Percentiles rank a stretch among this genome's conserved stretches.
Conservation (phyloP, 1,140 invertebrate genomes). For the Drosophila bocki region DNA sequence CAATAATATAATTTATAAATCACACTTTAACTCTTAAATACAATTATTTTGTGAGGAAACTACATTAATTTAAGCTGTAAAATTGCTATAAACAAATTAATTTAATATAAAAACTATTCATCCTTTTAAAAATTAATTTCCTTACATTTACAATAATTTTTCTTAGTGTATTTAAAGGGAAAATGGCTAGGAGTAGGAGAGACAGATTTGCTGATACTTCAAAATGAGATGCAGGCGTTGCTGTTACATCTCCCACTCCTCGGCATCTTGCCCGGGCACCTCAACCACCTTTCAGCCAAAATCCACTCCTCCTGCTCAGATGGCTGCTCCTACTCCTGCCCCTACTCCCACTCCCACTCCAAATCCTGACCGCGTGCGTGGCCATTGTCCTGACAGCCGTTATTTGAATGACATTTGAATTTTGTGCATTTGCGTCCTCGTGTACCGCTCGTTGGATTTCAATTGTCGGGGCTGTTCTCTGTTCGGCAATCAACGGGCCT, state of each 20-base stretch:
- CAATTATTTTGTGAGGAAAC: background rate
- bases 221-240: slow-evolving; percentile 77
- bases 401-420: slow-evolving; percentile 81
- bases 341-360: slow-evolving; percentile 9
- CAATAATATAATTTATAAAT: background rate
- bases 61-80: too few relatives aligned
- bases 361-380: slow-evolving; percentile 60
- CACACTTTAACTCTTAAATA: background rate
- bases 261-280: slow-evolving; percentile 6
- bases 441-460: slow-evolving; percentile 43
- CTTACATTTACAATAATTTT: background rate
- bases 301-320: slow-evolving; percentile 12
- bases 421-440: slow-evolving; percentile 44
- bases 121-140: background rate
- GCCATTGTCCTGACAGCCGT: slow-evolving; percentile 70
- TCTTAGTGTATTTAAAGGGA: slow-evolving; percentile 34
- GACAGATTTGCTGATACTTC: slow-evolving; percentile 40
- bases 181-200: slow-evolving; percentile 8
- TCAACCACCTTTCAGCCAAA: slow-evolving; percentile 41
- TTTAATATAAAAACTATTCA: background rate
- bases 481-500: slow-evolving; percentile 45
- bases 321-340: slow-evolving; percentile 9
- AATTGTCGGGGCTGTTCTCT: slow-evolving; percentile 45
- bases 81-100: too few relatives aligned
- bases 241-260: slow-evolving; percentile 28